These are phyloP conservation scores for Orestias chungarensis DNA, from an alignment of 2,797 vertebrate genomes.

Conservation along the genomic window DNA sequence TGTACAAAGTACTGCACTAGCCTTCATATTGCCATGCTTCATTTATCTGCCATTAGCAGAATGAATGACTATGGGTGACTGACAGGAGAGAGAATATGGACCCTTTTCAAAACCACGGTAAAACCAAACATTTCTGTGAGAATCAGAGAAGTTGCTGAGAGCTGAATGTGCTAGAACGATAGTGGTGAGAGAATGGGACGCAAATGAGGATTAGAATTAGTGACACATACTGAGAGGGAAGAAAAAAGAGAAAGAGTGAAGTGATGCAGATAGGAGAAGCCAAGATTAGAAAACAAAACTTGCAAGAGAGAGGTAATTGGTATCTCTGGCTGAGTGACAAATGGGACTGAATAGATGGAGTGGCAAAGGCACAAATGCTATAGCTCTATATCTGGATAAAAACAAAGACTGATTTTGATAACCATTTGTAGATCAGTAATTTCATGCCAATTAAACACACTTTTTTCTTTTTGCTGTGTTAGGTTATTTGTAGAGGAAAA, in stretches of 20 bases:
- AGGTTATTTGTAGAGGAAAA: not conserved
- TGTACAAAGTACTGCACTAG: constrained; percentile 19
- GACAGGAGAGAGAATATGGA: constrained; percentile 56
- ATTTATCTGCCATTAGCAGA: constrained; percentile 77
- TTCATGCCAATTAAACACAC: not conserved
- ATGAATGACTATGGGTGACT: constrained; percentile 68
- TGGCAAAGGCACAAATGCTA: not conserved
- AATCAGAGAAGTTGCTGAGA: constrained; percentile 19
- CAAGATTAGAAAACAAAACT: constrained; percentile 20
- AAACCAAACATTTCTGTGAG: constrained; percentile 35
- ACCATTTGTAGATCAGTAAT: too few species aligned
- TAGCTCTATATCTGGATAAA: not conserved
- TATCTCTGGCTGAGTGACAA: constrained; percentile 29
- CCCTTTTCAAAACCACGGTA: constrained; percentile 43
- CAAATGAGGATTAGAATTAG: constrained; percentile 28
- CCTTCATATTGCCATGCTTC: constrained; percentile 66
- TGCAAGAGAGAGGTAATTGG: constrained; percentile 29
- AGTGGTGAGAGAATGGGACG: constrained; percentile 24
- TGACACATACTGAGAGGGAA: not conserved
- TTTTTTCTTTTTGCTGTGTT: not conserved
- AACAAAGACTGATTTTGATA: not conserved
- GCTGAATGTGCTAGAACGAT: constrained; percentile 1
- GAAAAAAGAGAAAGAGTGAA: constrained; percentile 2
- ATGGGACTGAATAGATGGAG: constrained; percentile 26
- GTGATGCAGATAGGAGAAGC: constrained; percentile 26